Percentiles rank a stretch among this genome's conserved stretches.
Evolutionary conservation across 2,113 vertebrate species (phyloP).

Genomic region (Oryzias melastigma): DNA sequence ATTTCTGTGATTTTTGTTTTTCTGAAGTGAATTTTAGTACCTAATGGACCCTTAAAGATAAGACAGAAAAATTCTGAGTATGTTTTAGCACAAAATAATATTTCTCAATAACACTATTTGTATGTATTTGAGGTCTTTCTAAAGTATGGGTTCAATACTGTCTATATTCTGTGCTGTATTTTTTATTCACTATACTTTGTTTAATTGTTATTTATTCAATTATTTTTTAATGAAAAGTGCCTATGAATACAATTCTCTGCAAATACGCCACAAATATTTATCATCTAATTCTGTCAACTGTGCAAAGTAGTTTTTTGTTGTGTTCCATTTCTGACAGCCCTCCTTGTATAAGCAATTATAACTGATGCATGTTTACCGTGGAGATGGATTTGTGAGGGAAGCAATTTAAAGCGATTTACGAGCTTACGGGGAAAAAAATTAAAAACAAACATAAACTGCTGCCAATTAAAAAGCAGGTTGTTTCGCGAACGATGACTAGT

Average conservation of each 20-base stretch:
- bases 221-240: not conserved
- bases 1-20: not conserved
- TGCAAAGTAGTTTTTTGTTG: not conserved
- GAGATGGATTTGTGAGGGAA: constrained; percentile 48
- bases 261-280: constrained; percentile 1
- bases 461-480: constrained; percentile 65
- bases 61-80: too few species aligned
- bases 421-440: constrained; percentile 58
- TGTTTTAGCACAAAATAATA: too few species aligned
- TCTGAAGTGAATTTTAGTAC: not conserved
- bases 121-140: too few species aligned
- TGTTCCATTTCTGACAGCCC: constrained; percentile 15
- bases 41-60: not conserved
- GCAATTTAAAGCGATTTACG: constrained; percentile 50
- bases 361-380: constrained; percentile 50
- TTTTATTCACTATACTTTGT: not conserved
- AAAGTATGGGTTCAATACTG: too few species aligned
- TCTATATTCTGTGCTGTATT: not conserved
- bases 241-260: not conserved
- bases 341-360: constrained; percentile 44
- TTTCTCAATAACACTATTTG: too few species aligned
- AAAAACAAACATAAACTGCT: constrained; percentile 69
- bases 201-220: not conserved
- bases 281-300: not conserved
- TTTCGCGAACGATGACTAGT: constrained; percentile 57